Percentiles rank a stretch among this genome's conserved stretches.
Conservation (phyloP, 2,113 vertebrate genomes). For the Spea bombifrons region DNA sequence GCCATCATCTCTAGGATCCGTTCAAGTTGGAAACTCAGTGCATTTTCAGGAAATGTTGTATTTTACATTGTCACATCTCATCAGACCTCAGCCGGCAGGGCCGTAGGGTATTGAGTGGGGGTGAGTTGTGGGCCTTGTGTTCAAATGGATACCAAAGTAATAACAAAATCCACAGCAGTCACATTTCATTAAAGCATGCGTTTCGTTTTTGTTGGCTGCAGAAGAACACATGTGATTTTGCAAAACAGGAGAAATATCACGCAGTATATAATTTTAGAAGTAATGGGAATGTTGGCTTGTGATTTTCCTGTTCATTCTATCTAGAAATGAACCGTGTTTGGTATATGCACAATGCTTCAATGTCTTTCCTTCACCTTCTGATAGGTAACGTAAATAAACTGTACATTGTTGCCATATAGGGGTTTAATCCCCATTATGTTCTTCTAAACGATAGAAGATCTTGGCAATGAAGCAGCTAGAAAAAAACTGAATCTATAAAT, state of each 20-base stretch:
- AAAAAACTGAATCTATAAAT: too few species aligned
- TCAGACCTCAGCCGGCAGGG: constrained; percentile 64
- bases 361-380: too few species aligned
- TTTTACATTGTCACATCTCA: constrained; percentile 78
- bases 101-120: constrained; percentile 40
- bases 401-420: too few species aligned
- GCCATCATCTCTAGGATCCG: constrained; percentile 24
- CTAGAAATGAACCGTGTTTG: too few species aligned
- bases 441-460: too few species aligned
- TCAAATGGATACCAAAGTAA: constrained; percentile 65
- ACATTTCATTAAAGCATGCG: constrained; percentile 66
- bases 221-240: constrained; percentile 17
- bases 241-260: constrained; percentile 18
- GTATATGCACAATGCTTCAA: too few species aligned
- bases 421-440: too few species aligned
- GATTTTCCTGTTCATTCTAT: background rate
- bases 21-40: constrained; percentile 34
- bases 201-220: constrained; percentile 15
- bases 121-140: constrained; percentile 62
- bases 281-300: background rate
- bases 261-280: constrained; percentile 1
- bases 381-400: too few species aligned
- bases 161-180: constrained; percentile 69
- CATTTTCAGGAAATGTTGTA: constrained; percentile 70
- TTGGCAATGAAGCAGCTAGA: too few species aligned